A percentile compares a stretch with the other conserved stretches of the same genome.
Conservation (phyloP, 2,113 vertebrate genomes). For the Zapornia atra region DNA sequence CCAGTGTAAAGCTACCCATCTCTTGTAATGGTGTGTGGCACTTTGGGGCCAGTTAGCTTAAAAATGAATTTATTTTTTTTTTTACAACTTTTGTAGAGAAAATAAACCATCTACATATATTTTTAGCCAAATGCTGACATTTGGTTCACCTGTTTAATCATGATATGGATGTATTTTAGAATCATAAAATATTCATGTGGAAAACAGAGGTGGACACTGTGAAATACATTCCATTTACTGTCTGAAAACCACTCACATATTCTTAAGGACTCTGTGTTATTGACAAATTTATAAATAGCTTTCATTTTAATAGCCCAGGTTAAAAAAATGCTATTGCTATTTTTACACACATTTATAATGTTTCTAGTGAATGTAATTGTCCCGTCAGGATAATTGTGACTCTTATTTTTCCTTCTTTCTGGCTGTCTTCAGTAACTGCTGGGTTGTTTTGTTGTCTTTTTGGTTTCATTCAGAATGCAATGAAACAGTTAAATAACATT, state of each 20-base stretch:
- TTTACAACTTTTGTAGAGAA: neutral
- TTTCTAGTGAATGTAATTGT: neutral
- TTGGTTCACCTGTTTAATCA: neutral
- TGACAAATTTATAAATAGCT: conserved; percentile 22
- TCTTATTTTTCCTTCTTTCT: neutral
- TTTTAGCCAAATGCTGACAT: conserved; percentile 3
- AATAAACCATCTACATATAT: neutral
- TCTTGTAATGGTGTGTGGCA: neutral
- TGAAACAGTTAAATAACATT: neutral
- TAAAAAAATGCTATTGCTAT: neutral
- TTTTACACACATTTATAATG: neutral
- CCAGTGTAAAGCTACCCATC: neutral
- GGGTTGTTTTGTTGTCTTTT: neutral
- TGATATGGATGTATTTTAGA: neutral
- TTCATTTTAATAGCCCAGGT: neutral
- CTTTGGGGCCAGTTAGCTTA: neutral
- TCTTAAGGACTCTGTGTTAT: neutral
- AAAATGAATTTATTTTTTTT: neutral
- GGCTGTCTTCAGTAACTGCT: neutral
- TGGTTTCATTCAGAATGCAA: neutral
- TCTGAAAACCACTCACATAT: neutral
- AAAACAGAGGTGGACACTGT: neutral
- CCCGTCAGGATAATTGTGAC: neutral
- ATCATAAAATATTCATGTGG: conserved; percentile 31
- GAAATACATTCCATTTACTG: neutral